Evolutionary conservation across 2,113 vertebrate species (phyloP).

Genomic region (Indicator maculatus): DNA sequence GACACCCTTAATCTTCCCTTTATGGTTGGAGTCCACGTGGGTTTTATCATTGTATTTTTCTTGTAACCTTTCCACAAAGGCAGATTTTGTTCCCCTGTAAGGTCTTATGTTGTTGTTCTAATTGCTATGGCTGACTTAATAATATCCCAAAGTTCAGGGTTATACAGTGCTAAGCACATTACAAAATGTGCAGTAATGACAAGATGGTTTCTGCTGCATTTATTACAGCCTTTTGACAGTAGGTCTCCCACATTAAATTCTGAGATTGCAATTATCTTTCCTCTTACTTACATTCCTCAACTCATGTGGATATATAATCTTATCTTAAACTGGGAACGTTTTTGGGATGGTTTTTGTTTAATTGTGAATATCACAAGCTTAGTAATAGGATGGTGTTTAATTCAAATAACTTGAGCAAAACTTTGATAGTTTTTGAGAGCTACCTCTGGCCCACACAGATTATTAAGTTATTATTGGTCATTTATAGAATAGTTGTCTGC

Average conservation of each 20-base stretch:
- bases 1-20: background rate
- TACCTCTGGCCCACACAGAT: background rate
- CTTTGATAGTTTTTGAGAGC: background rate
- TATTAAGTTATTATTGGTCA: background rate
- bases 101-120: background rate
- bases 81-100: constrained; percentile 32
- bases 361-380: background rate
- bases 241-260: background rate
- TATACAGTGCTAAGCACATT: background rate
- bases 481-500: background rate
- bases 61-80: constrained; percentile 36
- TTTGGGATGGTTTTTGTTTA: background rate
- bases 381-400: background rate
- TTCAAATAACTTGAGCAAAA: background rate
- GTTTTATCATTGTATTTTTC: constrained; percentile 17
- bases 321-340: background rate
- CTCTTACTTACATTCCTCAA: background rate
- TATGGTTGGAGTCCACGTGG: background rate
- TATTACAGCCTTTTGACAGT: constrained; percentile 2
- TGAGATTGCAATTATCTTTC: background rate
- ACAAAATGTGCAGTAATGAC: constrained; percentile 23
- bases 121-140: constrained; percentile 1
- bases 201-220: background rate
- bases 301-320: background rate
- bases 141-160: constrained; percentile 11